Evolutionary conservation across 2,113 vertebrate genomes (phyloP).

Genomic region (Aphelocoma coerulescens): DNA sequence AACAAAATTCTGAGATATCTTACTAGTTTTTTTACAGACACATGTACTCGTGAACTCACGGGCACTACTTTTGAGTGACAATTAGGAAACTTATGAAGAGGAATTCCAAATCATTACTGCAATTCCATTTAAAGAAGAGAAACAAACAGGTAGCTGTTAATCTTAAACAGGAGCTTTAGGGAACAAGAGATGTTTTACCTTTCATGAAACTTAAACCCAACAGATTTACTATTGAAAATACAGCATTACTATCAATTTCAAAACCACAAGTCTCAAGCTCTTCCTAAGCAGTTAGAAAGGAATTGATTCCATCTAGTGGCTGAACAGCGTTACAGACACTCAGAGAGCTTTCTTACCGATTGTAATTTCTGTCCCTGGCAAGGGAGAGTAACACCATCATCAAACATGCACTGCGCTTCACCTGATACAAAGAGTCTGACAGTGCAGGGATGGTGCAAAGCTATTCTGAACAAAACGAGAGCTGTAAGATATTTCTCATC

Average conservation of each 20-base stretch:
- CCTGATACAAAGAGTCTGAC: background rate
- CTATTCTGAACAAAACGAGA: background rate
- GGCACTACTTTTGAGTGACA: background rate
- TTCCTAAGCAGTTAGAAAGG: background rate
- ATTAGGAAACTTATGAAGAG: background rate
- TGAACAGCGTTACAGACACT: background rate
- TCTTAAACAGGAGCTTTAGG: background rate
- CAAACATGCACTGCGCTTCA: background rate
- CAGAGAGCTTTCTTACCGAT: background rate
- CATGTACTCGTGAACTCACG: background rate
- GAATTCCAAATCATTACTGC: background rate
- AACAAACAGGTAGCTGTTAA: background rate
- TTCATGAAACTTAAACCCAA: background rate
- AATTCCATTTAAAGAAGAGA: background rate
- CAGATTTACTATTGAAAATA: background rate
- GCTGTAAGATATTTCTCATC: background rate
- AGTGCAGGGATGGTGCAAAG: background rate
- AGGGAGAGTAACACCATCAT: background rate
- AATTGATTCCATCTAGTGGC: slow-evolving; percentile 59
- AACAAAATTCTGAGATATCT: background rate
- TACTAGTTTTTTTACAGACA: background rate
- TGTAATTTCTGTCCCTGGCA: fast-evolving
- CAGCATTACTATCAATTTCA: background rate
- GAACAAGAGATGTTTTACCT: background rate
- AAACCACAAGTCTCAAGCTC: background rate